Base-by-base conservation (phyloP, 1,140 invertebrate species). In the Cydia fagiglandana region DNA sequence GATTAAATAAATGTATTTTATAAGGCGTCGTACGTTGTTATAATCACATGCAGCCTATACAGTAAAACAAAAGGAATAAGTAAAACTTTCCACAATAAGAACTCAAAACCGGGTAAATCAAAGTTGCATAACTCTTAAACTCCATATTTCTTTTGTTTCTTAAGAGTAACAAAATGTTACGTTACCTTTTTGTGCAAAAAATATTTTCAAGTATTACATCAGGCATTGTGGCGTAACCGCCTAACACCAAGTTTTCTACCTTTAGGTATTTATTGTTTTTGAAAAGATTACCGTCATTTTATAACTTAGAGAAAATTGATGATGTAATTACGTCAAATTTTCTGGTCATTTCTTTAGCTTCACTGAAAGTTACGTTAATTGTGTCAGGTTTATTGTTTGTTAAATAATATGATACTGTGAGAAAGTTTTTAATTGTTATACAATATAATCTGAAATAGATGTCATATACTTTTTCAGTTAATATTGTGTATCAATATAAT, bases 181-280 rank as follows among this genome's bases (percentile, higher is more conserved):
- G 6, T 61, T 20, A 61, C 7, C 7, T 61, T 61, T 61, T 61
- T 61, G 53, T 61, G n/a, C 15, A 61, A 20, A 61, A 61, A 61
- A 61, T 61, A 61, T 61, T 61, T 10, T 20, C 53, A 61, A 61
- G 53, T 20, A 61, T 61, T 61, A 61, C 53, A 61, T 61, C 17
- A 47, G 45, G 50, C 50, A 61, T 61, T 61, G 53, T 61, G 53
- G 53, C 17, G 53, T 20, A 2, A 15, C 17, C 7, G 13, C 17
- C 0, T 17, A 4, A 61, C 15, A 4, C 17, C 53, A 20, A 61
- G 53, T 24, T 56, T 56, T 56, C n/a, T 6, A 61, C 53, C 53
- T 61, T 61, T 61, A 61, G 53, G 53, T 56, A 56, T 61, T 61
- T 61, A 61, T 61, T 61, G n/a, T 2, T 61, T 24, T 61, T 61